Percentiles rank a stretch among this genome's conserved stretches.
Evolutionary conservation across 2,797 vertebrate genomes (phyloP).

Genomic region (Poecilia wingei): DNA sequence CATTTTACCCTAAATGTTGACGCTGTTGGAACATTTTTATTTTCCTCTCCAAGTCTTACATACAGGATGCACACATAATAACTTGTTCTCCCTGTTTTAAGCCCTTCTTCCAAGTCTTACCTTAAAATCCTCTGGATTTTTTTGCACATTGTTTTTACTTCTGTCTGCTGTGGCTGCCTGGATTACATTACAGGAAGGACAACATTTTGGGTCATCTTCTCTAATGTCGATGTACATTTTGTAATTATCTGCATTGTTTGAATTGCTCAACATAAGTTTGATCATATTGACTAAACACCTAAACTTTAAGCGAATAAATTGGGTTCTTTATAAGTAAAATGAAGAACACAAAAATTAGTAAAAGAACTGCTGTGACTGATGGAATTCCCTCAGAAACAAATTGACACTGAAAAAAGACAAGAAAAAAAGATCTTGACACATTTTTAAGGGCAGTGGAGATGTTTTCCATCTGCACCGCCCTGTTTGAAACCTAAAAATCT

Average conservation of each 20-base stretch:
- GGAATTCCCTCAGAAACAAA: not conserved
- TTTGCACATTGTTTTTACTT: not conserved
- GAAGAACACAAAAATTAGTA: not conserved
- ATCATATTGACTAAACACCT: not conserved
- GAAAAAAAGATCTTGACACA: not conserved
- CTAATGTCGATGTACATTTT: not conserved
- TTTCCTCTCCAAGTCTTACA: conserved; percentile 53
- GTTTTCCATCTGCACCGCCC: not conserved
- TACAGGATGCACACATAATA: not conserved
- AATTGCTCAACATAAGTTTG: not conserved
- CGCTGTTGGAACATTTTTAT: conserved; percentile 15
- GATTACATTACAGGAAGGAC: not conserved
- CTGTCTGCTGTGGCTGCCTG: not conserved
- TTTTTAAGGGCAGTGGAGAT: not conserved
- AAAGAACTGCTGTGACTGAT: not conserved
- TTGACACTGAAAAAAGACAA: not conserved
- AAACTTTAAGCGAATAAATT: not conserved
- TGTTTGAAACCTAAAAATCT: not conserved
- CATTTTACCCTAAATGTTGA: not conserved
- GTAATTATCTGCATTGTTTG: not conserved
- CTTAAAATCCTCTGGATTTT: conserved; percentile 5
- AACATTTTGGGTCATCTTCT: not conserved
- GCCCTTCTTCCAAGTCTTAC: conserved; percentile 58
- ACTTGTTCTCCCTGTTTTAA: conserved; percentile 20
- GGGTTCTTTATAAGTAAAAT: not conserved